Base-by-base conservation (phyloP, 2,113 vertebrate species). In the Aptenodytes patagonicus region DNA sequence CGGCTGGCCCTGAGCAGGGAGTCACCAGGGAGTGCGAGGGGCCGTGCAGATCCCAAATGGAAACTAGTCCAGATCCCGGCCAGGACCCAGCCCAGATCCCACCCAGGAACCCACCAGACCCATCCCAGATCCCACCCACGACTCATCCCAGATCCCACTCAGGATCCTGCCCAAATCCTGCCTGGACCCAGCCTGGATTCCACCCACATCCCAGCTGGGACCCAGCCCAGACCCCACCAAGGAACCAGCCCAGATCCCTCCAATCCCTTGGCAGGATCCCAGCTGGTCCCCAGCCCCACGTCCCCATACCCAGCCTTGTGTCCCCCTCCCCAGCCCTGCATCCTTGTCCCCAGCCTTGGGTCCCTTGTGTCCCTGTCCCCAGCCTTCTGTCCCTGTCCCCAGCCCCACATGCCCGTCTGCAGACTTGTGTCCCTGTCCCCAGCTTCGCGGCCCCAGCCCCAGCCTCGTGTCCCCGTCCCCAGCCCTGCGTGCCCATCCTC, bases 1-100 rank as follows among this genome's bases (percentile, higher is more conserved):
- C 0, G 3, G 49, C 21, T 57, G 62, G 26, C 25, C 51, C 29
- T 29, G 31, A 54, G 20, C 29, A 0, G 12, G 9, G 22, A 3
- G 58, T 15, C 3, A 47, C 7, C 46, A 6, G 24, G 18, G 44
- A 51, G 10, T 0, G 2, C 0, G 0, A 38, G 38, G 64, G 28
- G 10, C 29, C 1, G 2, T 11, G 15, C 22, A 17, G n/a, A 34
- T 72, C 70, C 42, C 57, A 31, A 3, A 26, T 2, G 47, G 85
- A 40, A 70, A 52, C 6, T 0, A 10, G 25, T 11, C 36, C 93
- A 42, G 24, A 9, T 42, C 57, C 76, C 1, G 1, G 4, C 3
- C 62, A 40, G 65, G 55, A 66, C 38, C 40, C 55, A 51, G 15
- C 14, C 55, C 24, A 31, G 28, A n/a, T 31, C 14, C 26, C 75